Evolutionary conservation across 1,140 invertebrate species (phyloP), one percentile per base, ranked within the genome.

Genomic region (Philotrypesis tridentata): DNA sequence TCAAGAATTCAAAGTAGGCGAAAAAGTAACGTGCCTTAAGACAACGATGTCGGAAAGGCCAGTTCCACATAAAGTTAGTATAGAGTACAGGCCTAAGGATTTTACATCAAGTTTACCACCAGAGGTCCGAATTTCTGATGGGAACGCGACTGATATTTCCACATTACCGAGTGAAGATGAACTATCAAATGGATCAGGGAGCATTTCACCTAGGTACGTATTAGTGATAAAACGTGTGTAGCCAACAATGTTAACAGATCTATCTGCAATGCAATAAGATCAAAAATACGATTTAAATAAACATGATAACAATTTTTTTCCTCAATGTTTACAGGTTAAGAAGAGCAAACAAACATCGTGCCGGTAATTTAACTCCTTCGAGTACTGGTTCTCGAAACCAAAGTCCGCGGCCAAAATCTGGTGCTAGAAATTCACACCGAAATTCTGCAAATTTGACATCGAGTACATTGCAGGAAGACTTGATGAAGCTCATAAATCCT

Each of bases 401-500:
- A 81, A 94, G 94, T 86, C 94, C 94, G 0, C 87, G 94, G 55
- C 93, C 93, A 3, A 92, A 92, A 67, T 88, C 91, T 5, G 90
- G 89, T 31, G 89, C 93, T 43, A 89, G 93, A 77, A 91, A 89
- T 74, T 89, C 91, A 27, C 91, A 92, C 75, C 86, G 94, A 80
- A 94, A 94, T 85, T 95, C 94, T 21, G 94, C 94, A 2, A 95
- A 95, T 88, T 89, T 95, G 25, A 93, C 93, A 0, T 93, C 93
- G 1, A 95, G 93, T 85, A 96, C 95, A 29, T 91, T 97, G 6
- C 96, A 98, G 91, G 97, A 98, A 89, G 97, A 98, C 87, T 92
- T 98, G 4, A 95, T 98, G 92, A 94, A 96, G 48, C 92, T 98
- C 1, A 98, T 98, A 83, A 96, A 96, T 92, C 96, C 97, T 0